Evolutionary conservation across 1,140 invertebrate species (phyloP).

Genomic region (Bombus impatiens): DNA sequence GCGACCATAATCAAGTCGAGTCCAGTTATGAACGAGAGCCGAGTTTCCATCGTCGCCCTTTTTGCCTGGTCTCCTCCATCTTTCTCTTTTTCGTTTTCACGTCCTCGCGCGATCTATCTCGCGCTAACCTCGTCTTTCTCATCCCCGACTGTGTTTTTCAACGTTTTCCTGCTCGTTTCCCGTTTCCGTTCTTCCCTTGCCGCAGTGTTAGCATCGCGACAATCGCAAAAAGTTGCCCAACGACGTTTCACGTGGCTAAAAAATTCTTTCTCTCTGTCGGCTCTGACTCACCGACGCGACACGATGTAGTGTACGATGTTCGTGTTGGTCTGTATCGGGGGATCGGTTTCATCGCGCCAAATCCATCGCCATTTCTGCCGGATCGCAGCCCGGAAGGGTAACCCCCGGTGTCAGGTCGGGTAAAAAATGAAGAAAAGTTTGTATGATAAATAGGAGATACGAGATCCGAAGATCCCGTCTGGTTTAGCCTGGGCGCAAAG

Average conservation of each 20-base stretch:
- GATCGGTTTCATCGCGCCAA: not conserved
- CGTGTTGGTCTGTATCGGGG: too few species aligned
- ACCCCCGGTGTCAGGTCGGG: too few species aligned
- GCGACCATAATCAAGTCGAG: constrained; percentile 68
- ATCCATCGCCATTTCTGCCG: not conserved
- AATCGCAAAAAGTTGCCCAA: not conserved
- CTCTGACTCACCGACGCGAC: not conserved
- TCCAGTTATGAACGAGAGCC: constrained; percentile 64
- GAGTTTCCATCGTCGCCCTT: constrained; percentile 8
- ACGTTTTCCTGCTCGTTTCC: not conserved
- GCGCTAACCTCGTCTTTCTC: too few species aligned
- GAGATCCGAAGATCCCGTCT: constrained; percentile 53
- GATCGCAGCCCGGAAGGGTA: not conserved
- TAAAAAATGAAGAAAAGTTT: constrained; percentile 49
- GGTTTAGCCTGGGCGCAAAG: constrained; percentile 44
- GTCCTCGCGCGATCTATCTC: not conserved
- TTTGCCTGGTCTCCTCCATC: not conserved
- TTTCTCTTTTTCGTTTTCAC: constrained; percentile 15
- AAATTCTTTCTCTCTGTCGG: not conserved
- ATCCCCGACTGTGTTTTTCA: too few species aligned
- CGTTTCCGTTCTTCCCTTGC: not conserved
- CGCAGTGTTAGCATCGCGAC: not conserved
- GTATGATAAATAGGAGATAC: constrained; percentile 50
- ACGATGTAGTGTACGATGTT: not conserved
- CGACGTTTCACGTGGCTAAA: not conserved